phyloP scores from a whole-genome alignment of 2,888 invertebrate genomes.

The Eilema depressum region DNA sequence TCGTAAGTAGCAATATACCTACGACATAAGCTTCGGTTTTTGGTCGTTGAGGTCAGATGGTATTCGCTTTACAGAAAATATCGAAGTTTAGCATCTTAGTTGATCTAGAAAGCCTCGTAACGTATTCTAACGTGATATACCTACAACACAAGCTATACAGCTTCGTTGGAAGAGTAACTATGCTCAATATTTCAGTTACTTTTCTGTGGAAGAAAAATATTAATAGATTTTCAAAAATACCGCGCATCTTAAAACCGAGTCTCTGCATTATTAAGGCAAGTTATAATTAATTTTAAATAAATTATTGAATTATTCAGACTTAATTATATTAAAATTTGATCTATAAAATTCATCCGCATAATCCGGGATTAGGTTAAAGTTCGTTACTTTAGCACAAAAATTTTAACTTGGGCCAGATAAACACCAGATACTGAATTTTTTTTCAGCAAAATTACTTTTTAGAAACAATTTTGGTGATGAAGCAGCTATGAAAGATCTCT shows the following conservation, averaged over 20 bases:
- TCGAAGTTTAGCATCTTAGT: no score
- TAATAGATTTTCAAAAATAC: not conserved
- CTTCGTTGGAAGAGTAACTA: no score
- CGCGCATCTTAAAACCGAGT: not conserved
- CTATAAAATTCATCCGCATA: not conserved
- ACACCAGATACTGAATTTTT: not conserved
- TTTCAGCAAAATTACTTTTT: not conserved
- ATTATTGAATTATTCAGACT: not conserved
- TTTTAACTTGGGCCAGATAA: not conserved
- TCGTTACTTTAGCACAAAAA: not conserved
- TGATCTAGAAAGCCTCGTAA: no score
- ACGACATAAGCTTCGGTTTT: no score
- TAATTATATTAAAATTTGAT: not conserved
- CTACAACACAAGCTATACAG: no score
- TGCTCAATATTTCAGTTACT: no score
- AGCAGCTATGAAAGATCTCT: no score
- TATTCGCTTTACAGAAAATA: no score
- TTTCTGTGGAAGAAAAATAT: no score
- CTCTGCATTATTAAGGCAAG: not conserved
- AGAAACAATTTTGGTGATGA: not conserved
- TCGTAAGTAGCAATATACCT: no score
- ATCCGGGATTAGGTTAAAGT: slow-evolving; percentile 1
- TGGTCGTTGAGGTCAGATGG: no score
- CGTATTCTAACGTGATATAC: no score
- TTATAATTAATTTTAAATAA: not conserved